A percentile compares a stretch with the other conserved stretches of the same genome.
Evolutionary conservation across 2,888 invertebrate genomes (phyloP).

Genomic region (Carpatolechia fugitivella): DNA sequence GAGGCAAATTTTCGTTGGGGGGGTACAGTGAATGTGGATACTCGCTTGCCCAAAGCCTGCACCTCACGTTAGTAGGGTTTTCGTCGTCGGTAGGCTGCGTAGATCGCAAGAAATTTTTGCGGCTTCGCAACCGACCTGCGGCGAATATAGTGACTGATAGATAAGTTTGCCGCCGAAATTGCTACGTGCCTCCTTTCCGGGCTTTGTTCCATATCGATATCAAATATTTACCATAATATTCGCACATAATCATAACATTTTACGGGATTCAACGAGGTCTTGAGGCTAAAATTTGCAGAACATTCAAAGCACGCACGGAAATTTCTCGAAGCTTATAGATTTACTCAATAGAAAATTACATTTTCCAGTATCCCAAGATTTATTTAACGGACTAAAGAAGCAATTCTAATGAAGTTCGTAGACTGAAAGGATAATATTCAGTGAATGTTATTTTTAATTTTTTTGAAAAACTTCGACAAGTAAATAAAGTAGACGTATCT

Average conservation of each 20-base stretch:
- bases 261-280: neutral
- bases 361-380: neutral
- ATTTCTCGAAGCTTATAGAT: constrained; percentile 5
- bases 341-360: constrained; percentile 4
- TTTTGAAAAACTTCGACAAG: no score
- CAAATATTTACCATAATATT: constrained; percentile 8
- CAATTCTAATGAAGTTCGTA: neutral
- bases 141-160: neutral
- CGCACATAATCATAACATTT: constrained; percentile 6
- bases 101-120: no score
- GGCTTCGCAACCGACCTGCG: no score
- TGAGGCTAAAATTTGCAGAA: neutral
- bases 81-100: no score
- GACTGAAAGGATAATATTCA: no score
- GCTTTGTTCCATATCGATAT: constrained; percentile 5
- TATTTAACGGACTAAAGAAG: neutral
- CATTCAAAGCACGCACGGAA: neutral
- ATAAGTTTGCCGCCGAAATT: neutral
- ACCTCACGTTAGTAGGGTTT: no score
- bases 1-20: no score
- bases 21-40: no score
- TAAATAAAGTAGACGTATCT: no score
- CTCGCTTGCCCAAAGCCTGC: no score
- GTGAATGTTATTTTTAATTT: no score
- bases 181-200: neutral